A percentile compares a stretch with the other conserved stretches of the same genome.
Evolutionary conservation across 1,140 invertebrate genomes (phyloP).

Genomic region (Aphelinus certus): DNA sequence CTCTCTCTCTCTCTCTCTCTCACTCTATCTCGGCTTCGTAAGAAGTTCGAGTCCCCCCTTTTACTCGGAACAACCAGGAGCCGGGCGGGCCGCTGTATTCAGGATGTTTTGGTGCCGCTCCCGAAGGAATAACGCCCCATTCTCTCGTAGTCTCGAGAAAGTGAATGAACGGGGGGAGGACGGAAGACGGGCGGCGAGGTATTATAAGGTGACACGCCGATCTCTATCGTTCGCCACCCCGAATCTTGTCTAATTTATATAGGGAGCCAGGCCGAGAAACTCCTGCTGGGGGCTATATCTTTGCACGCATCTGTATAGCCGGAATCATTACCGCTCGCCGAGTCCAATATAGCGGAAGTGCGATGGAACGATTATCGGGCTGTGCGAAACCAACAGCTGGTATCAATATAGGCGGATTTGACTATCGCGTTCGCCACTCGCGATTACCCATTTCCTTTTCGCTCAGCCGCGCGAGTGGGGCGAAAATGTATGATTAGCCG

Average conservation of each 20-base stretch:
- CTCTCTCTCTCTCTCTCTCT: not conserved
- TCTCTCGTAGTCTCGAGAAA: constrained; percentile 10
- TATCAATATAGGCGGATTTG: no score
- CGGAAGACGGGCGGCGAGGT: constrained; percentile 16
- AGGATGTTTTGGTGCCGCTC: constrained; percentile 51
- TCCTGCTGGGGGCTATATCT: not conserved
- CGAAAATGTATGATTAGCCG: no score
- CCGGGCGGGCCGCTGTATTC: constrained; percentile 25
- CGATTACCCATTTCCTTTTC: no score
- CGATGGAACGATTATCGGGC: no score
- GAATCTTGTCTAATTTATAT: constrained; percentile 21
- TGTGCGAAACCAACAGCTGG: no score
- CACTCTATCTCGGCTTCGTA: constrained; percentile 25
- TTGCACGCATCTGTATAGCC: constrained; percentile 1
- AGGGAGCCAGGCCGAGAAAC: not conserved
- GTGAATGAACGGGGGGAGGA: constrained; percentile 28
- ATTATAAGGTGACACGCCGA: constrained; percentile 15
- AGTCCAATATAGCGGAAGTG: no score
- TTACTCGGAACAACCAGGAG: constrained; percentile 43
- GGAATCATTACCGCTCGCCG: no score
- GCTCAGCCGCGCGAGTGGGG: no score
- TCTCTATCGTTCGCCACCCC: constrained; percentile 19
- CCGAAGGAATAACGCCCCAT: constrained; percentile 49
- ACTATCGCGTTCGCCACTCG: no score
- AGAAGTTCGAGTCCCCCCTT: constrained; percentile 24